These are phyloP conservation scores for Manacus vitellinus DNA, from an alignment of 2,113 vertebrate species.

Conservation along the genomic window DNA sequence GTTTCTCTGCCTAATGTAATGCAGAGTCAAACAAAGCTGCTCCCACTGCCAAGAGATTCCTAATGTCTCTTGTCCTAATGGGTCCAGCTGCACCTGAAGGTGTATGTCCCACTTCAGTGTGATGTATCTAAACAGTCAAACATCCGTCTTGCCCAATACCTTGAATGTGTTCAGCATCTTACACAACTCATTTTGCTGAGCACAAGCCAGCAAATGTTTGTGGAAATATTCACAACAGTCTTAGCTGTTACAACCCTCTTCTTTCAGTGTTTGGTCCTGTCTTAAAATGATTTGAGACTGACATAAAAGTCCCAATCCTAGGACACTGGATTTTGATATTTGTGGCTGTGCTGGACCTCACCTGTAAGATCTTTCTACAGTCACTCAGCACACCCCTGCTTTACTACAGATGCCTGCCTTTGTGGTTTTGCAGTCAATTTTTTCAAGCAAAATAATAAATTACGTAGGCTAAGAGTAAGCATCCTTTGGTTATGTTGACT, in stretches of 20 bases:
- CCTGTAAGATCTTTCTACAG: neutral
- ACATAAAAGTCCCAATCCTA: neutral
- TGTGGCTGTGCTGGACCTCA: neutral
- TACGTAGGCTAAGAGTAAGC: neutral
- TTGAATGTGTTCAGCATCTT: neutral
- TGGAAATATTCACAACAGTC: neutral
- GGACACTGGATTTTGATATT: neutral
- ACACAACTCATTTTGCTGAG: neutral
- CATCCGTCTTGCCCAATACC: neutral
- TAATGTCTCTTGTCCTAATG: neutral
- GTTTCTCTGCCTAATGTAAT: neutral
- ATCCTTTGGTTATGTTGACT: neutral
- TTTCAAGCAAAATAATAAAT: neutral
- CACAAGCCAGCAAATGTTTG: neutral
- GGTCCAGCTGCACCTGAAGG: neutral
- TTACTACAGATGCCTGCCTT: neutral
- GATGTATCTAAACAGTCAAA: neutral
- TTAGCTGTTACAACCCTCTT: neutral
- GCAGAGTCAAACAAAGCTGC: neutral
- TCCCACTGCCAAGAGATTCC: neutral
- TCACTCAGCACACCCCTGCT: neutral
- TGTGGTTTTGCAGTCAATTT: neutral
- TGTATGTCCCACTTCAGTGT: neutral
- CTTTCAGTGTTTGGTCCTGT: neutral
- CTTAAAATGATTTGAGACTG: neutral